Evolutionary conservation across 37 sponge, comb jelly and placozoan genomes (phyloP).

Genomic region (Spongilla lacustris): DNA sequence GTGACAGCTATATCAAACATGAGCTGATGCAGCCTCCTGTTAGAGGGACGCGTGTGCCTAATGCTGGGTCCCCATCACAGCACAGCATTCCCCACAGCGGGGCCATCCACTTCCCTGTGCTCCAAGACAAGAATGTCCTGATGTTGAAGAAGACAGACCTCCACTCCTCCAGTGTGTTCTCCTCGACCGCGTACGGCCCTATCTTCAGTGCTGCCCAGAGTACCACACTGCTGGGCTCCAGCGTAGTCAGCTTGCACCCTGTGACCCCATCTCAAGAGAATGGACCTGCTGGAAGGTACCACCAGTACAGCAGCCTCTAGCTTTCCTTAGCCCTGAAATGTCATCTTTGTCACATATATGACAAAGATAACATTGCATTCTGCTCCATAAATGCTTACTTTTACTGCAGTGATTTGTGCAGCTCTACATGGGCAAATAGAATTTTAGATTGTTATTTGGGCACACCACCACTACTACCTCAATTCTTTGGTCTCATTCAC

Average conservation of each 20-base stretch:
- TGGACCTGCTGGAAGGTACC: neutral
- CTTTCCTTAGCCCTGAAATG: too few species aligned
- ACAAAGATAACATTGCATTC: too few species aligned
- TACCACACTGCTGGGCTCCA: constrained; percentile 8
- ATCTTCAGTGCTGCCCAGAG: constrained; percentile 72
- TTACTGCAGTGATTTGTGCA: too few species aligned
- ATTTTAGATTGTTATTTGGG: too few species aligned
- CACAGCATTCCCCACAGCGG: neutral
- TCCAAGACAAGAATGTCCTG: neutral
- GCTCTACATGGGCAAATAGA: too few species aligned
- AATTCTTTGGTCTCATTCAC: too few species aligned
- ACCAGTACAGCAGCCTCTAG: neutral
- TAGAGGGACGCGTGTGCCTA: neutral
- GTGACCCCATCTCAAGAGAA: neutral
- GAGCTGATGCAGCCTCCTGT: neutral
- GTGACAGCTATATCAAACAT: neutral
- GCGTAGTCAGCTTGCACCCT: neutral
- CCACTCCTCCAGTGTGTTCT: constrained; percentile 37
- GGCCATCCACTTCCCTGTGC: neutral
- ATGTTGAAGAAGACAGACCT: neutral
- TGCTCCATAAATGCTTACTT: too few species aligned
- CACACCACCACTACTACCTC: too few species aligned
- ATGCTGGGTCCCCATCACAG: neutral
- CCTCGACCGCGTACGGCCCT: constrained; percentile 40
- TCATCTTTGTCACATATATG: too few species aligned